These are phyloP conservation scores for Brachypteracias leptosomus DNA, from an alignment of 2,113 vertebrate species.

Conservation along the genomic window DNA sequence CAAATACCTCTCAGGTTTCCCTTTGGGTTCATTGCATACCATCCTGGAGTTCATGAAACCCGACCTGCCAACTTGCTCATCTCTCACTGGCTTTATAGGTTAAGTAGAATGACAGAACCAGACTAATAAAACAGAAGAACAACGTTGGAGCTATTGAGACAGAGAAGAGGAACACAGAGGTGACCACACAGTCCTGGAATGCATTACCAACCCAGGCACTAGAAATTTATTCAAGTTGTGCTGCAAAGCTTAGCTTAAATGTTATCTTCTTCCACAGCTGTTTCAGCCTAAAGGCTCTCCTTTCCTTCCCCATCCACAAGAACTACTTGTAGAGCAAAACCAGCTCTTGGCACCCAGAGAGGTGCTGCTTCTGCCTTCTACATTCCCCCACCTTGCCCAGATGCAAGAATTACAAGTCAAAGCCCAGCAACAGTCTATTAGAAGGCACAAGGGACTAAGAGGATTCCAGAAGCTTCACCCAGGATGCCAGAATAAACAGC, in stretches of 20 bases:
- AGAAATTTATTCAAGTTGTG: neutral
- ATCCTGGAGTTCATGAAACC: neutral
- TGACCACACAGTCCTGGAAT: constrained; percentile 50
- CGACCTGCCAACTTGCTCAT: neutral
- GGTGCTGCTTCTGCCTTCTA: neutral
- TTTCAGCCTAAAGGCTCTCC: neutral
- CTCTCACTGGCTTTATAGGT: constrained; percentile 1
- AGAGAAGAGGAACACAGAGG: neutral
- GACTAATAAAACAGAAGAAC: constrained; percentile 47
- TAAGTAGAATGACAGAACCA: constrained; percentile 48
- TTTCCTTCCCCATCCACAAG: neutral
- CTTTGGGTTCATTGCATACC: neutral
- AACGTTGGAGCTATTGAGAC: constrained; percentile 16
- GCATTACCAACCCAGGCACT: constrained; percentile 7
- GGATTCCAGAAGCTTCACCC: neutral
- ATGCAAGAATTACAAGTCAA: neutral
- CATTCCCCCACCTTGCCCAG: neutral
- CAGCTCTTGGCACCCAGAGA: neutral
- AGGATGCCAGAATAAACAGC: neutral
- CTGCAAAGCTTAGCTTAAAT: constrained; percentile 19
- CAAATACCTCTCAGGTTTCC: constrained; percentile 15
- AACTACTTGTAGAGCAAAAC: neutral
- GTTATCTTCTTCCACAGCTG: constrained; percentile 30
- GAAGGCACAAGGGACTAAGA: neutral
- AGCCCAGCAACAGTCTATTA: neutral